Evolutionary conservation across 2,888 invertebrate genomes (phyloP).

Genomic region (Zygogramma bicolorata): DNA sequence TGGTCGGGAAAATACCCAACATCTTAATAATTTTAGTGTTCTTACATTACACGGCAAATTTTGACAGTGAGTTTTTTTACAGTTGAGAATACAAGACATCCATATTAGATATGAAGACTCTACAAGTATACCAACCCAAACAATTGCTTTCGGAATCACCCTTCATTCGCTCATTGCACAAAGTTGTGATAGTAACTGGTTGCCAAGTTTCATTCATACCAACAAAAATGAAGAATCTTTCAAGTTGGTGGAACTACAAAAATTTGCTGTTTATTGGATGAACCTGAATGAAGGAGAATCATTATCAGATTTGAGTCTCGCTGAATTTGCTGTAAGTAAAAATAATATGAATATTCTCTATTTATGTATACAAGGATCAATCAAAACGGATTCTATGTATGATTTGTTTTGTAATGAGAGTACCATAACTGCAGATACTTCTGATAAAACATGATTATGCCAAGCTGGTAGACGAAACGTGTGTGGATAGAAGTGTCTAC

Average conservation of each 20-base stretch:
- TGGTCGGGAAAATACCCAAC: no score
- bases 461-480: no score
- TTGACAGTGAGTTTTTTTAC: no score
- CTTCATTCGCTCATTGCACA: constrained; percentile 90
- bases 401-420: no score
- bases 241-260: constrained; percentile 90
- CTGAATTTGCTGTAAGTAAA: constrained; percentile 77
- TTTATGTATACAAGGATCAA: no score
- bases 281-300: constrained; percentile 74
- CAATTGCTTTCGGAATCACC: constrained; percentile 89
- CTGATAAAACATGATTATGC: no score
- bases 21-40: no score
- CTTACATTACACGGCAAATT: no score
- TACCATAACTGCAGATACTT: no score
- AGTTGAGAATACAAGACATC: constrained; percentile 93
- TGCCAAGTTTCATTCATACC: constrained; percentile 76
- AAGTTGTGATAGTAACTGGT: constrained; percentile 92
- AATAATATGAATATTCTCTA: background rate
- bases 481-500: no score
- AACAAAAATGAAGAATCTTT: constrained; percentile 77
- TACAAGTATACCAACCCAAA: constrained; percentile 74
- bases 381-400: no score
- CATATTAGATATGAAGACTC: constrained; percentile 96
- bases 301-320: constrained; percentile 76
- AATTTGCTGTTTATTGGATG: constrained; percentile 94